Evolutionary conservation across 2,888 invertebrate genomes (phyloP), one percentile per base, ranked within the genome.

Genomic region (Cerceris ruficornis): DNA sequence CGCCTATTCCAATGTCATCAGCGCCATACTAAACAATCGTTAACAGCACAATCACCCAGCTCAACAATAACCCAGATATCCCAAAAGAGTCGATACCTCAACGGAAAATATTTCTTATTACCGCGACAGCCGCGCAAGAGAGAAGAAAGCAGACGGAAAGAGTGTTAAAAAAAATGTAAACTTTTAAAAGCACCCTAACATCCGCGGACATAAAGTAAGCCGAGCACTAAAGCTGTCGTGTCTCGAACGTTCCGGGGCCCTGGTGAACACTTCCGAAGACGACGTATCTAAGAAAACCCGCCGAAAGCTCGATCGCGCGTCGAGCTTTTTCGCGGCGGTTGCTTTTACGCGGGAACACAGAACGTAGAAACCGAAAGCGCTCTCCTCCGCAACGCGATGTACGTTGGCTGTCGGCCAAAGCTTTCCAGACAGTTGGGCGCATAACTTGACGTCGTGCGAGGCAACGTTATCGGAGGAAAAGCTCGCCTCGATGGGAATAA

Each of bases 391-490:
- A 54, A 72, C 71, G 52, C 60, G 64, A 73, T 76, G 75, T 82
- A 70, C 75, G 83, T 88, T 91, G 91, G 91, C 88, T 13, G 55
- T 15, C 64, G 66, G 88, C 91, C 91, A 91, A 90, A 91, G 89
- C 87, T 91, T 90, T 90, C 88, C 89, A 91, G 91, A 91, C 91
- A 88, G 91, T 91, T 91, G 89, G 90, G 89, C 91, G 89, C 89
- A 91, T 86, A 87, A 88, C 85, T 86, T 71, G 84, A 77, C 70
- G 52, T 43, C 61, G 60, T 42, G 68, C 73, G 66, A 54, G 79
- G 74, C 73, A 80, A 80, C 86, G 81, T 88, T 86, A 86, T 86
- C 71, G 87, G 79, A 67, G 75, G 62, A 84, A 82, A 78, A 75
- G 81, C 71, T 83, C 57, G 62, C 67, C 61, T 65, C 77, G 80